Conservation (phyloP, 2,113 vertebrate species). For the Meriones unguiculatus region DNA sequence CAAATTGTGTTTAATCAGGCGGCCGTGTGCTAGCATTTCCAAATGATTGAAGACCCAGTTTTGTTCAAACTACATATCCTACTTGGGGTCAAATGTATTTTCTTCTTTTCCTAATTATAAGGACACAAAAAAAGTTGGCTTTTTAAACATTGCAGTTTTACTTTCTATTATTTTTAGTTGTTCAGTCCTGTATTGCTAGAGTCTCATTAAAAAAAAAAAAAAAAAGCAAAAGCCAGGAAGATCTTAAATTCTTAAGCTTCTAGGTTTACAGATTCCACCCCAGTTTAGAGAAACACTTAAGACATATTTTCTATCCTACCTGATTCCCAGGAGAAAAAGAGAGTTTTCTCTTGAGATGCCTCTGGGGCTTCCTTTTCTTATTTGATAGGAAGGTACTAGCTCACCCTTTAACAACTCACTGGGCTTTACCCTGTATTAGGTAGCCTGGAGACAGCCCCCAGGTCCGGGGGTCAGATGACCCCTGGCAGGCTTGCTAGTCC, state of each 20-base stretch:
- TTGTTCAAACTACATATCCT: conserved; percentile 59
- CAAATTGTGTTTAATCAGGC: conserved; percentile 80
- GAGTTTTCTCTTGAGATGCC: background rate
- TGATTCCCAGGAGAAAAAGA: background rate
- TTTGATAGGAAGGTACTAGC: background rate
- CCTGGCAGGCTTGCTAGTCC: background rate
- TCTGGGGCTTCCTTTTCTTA: background rate
- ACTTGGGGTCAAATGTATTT: conserved; percentile 67
- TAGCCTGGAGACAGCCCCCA: rapidly evolving
- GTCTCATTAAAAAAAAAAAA: background rate
- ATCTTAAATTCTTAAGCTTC: background rate
- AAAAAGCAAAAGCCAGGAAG: background rate
- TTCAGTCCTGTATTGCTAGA: background rate
- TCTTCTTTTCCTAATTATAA: conserved; percentile 70
- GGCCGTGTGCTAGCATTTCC: conserved; percentile 52
- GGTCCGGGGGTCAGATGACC: background rate
- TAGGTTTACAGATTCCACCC: background rate
- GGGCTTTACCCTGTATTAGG: background rate
- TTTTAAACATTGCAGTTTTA: conserved; percentile 19
- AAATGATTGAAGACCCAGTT: conserved; percentile 68
- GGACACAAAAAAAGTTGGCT: conserved; percentile 52
- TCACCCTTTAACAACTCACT: background rate
- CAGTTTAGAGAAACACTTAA: background rate
- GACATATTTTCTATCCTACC: background rate
- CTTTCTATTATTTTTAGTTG: background rate